Evolutionary conservation across 2,888 invertebrate species (phyloP), one percentile per base, ranked within the genome.

Genomic region (Melieria crassipennis): DNA sequence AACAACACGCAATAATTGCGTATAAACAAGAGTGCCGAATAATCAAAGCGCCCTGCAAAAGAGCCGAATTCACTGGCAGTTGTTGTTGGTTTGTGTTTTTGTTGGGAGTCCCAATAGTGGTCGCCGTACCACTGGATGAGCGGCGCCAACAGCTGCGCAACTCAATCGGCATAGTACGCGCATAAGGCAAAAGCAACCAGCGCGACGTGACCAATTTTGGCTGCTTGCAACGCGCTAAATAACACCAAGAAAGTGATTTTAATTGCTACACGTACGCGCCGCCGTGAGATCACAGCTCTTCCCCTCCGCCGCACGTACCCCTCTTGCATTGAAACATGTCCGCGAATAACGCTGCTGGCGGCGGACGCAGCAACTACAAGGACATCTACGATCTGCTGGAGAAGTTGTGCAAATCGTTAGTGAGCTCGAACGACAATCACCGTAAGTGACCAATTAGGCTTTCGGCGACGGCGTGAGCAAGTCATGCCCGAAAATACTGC

Each of bases 321-420:
- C n/a, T 43, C 7, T 52, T 52, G 4, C 7, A 42, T 10, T 56
- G 13, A 66, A 47, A 42, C 64, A 64, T 64, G 64, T 50, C 50
- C 10, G 30, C 64, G 9, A 64, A 43, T 52, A 61, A n/a, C 58
- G 70, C 64, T 56, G 64, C 58, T 42, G 73, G 67, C 61, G 69
- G 70, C 13, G 60, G 70, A 16, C 77, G 77, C 47, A 77, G 77
- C 9, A 82, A 79, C 65, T 81, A 79, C 73, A 82, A 80, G 76
- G 81, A 82, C 68, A 82, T 82, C 61, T 82, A 81, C 72, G 80
- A 80, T 73, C 77, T 81, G 69, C 73, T 83, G 48, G 82, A 82
- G 62, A 79, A 78, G 73, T 78, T 83, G 60, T 82, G 83, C 74
- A 78, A 78, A 76, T 80, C 75, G 73, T 75, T 80, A 52, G 77